These are phyloP conservation scores for Sarcoramphus papa DNA, from an alignment of 2,797 vertebrate genomes.

Conservation along the genomic window DNA sequence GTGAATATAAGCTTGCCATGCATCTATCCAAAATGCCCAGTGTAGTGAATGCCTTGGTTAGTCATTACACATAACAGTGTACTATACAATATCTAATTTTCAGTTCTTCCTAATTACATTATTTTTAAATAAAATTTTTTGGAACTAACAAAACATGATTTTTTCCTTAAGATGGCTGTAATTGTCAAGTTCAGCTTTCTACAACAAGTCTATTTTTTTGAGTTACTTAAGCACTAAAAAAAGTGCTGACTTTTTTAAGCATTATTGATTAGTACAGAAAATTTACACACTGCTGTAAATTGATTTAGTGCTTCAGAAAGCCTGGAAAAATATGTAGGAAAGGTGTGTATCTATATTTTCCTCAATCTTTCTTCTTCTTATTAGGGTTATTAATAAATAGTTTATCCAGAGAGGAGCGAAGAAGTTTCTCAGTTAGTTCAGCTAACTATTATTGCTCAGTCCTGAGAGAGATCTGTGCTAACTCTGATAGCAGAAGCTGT, in stretches of 20 bases:
- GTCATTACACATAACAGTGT: neutral
- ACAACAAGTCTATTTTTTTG: neutral
- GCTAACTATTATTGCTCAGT: neutral
- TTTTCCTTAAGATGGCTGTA: neutral
- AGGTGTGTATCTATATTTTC: neutral
- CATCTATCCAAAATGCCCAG: neutral
- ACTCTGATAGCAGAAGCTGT: neutral
- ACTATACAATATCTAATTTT: neutral
- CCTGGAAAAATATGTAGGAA: neutral
- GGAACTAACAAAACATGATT: accelerated
- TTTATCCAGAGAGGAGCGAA: neutral
- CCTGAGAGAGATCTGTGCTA: neutral
- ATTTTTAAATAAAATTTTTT: neutral
- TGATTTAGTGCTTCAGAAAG: neutral
- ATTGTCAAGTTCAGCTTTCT: neutral
- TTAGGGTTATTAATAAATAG: neutral
- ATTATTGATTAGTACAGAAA: neutral
- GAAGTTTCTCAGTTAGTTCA: neutral
- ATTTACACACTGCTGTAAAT: neutral
- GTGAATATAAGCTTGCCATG: neutral
- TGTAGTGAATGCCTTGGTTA: neutral
- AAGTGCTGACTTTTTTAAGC: neutral
- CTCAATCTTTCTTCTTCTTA: neutral
- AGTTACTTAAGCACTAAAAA: neutral
- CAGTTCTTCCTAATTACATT: neutral